Base-by-base conservation (phyloP, 2,797 vertebrate species). In the Sebastes taczanowskii region DNA sequence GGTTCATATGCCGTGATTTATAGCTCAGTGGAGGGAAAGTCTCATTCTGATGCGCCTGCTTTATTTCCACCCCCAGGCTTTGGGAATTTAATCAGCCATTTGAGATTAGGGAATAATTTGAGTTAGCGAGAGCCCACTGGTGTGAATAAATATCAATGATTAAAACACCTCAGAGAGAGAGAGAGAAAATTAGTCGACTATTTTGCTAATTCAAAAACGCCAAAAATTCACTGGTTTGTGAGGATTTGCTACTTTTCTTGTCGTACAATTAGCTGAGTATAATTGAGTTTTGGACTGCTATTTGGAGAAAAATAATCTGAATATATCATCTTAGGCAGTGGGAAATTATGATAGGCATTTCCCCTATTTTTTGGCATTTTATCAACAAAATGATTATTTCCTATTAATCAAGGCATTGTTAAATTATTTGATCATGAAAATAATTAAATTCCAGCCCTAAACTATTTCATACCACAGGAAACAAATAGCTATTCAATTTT, bases 101-200 rank as follows among this genome's bases (percentile, higher is more conserved):
- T 75, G 88, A 94, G 90, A 93, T 92, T 92, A 92, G 83, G 88
- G 92, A 89, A 83, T 85, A 6, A 90, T 93, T 89, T 86, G 82
- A 79, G 70, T 58, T 23, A 62, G 89, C 88, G 91, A 93, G 89
- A 93, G 94, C 92, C 82, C 88, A 81, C 59, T 88, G 78, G 29
- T 89, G 87, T 78, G 80, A 85, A 82, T 89, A 89, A 90, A 91
- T 88, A 92, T 89, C 84, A 80, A 70, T 83, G 73, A 92, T 84
- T 78, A 69, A 71, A 80, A 82, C 68, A 79, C 56, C 66, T 79
- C 34, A 76, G 60, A 75, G 20, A 62, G 18, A 22, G 18, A 61
- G 30, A 61, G n/a, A 77, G n/a, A 42, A 53, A 69, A 71, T 30
- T 1, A 53, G 27, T 70, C 18, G 27, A 20, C 10, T 52, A 30